Percentiles rank a stretch among this genome's conserved stretches.
These are phyloP conservation scores for Crotophaga sulcirostris DNA, from an alignment of 2,113 vertebrate genomes.

Conservation along the genomic window DNA sequence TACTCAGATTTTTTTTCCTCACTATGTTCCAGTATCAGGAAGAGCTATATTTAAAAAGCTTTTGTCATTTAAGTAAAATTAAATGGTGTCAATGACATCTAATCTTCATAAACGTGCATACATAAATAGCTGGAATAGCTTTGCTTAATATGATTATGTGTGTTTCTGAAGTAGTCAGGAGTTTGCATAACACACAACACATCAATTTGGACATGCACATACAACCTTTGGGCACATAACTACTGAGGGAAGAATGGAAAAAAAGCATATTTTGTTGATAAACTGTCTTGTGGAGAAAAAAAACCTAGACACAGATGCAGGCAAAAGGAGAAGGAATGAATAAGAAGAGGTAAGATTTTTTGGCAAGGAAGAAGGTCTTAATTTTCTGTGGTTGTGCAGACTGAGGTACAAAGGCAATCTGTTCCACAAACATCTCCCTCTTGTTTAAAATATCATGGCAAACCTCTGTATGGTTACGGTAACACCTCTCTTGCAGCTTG, in stretches of 20 bases:
- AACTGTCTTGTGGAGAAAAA: background rate
- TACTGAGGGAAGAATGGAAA: background rate
- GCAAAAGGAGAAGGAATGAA: background rate
- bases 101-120: background rate
- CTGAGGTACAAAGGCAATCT: background rate
- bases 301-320: background rate
- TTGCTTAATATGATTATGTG: background rate
- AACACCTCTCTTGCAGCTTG: background rate
- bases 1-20: background rate
- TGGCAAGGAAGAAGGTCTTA: background rate
- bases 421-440: background rate
- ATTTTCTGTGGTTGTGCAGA: background rate
- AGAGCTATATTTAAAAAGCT: slow-evolving; percentile 3
- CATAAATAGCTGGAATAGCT: background rate
- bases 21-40: background rate
- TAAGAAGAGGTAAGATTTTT: background rate
- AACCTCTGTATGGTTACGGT: background rate
- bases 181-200: background rate
- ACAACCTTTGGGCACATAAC: background rate
- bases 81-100: slow-evolving; percentile 2
- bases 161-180: background rate
- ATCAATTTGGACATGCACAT: background rate
- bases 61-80: slow-evolving; percentile 10
- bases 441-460: background rate
- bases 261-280: background rate